These are phyloP conservation scores for Thripadectes ignobilis DNA, from an alignment of 2,797 vertebrate genomes.

Conservation along the genomic window DNA sequence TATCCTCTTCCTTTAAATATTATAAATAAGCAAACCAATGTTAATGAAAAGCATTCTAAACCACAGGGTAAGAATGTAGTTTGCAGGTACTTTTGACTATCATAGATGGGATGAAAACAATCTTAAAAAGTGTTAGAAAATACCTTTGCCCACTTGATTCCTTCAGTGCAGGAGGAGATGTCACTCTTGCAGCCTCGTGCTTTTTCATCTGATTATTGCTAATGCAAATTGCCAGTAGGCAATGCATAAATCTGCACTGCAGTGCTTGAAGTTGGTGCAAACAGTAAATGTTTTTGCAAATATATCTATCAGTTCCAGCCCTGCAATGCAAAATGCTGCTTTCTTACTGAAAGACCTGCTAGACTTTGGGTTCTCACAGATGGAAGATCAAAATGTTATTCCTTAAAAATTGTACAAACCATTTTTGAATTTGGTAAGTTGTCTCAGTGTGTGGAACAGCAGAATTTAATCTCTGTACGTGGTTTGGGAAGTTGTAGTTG, in stretches of 20 bases:
- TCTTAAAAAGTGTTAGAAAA: not conserved
- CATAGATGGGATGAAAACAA: not conserved
- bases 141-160: not conserved
- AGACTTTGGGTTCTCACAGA: not conserved
- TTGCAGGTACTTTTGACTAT: not conserved
- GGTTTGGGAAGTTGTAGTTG: not conserved
- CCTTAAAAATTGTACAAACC: not conserved
- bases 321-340: not conserved
- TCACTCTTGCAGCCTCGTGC: not conserved
- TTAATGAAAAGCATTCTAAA: not conserved
- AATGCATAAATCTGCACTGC: slow-evolving; percentile 29
- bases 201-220: slow-evolving; percentile 45
- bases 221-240: slow-evolving; percentile 3
- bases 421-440: not conserved
- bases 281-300: not conserved
- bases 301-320: not conserved
- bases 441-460: not conserved
- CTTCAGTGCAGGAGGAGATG: not conserved
- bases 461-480: not conserved
- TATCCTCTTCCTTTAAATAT: not conserved
- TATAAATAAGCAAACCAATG: not conserved
- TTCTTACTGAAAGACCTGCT: not conserved
- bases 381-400: not conserved
- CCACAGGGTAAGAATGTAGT: not conserved
- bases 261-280: not conserved